phyloP scores from a whole-genome alignment of 2,888 invertebrate species.

The Megastigmus dorsalis region DNA sequence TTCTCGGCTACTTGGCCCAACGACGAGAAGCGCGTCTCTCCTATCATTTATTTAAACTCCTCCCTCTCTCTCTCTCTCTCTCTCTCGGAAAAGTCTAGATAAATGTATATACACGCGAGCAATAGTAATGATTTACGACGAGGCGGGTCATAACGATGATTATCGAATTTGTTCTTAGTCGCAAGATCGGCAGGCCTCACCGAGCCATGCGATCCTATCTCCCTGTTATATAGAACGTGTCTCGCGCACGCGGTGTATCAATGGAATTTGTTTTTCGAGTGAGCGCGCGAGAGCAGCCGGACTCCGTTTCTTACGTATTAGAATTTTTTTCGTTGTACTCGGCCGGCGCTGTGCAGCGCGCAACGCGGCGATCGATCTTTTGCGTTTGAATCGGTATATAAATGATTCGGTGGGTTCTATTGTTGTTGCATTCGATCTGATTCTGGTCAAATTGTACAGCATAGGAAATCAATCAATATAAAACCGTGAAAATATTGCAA shows the following conservation, averaged over 20 bases:
- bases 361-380: neutral
- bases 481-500: too few relatives aligned
- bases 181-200: too few relatives aligned
- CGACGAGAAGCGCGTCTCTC: neutral
- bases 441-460: too few relatives aligned
- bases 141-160: constrained; percentile 23
- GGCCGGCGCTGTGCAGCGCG: neutral
- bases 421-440: too few relatives aligned
- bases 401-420: too few relatives aligned
- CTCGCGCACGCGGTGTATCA: too few relatives aligned
- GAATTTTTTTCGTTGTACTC: constrained; percentile 15
- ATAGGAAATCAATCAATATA: too few relatives aligned
- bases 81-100: constrained; percentile 6
- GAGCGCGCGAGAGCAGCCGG: neutral
- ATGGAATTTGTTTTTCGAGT: constrained; percentile 32
- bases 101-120: neutral
- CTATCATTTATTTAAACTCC: constrained; percentile 22
- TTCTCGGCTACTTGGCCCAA: constrained; percentile 15
- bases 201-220: too few relatives aligned
- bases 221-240: too few relatives aligned
- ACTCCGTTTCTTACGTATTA: constrained; percentile 15
- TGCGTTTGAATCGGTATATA: neutral
- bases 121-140: constrained; percentile 40
- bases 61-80: too few relatives aligned
- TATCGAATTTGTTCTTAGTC: constrained; percentile 42